Base-by-base conservation (phyloP, 2,888 invertebrate species). In the Drosophila antonietae region DNA sequence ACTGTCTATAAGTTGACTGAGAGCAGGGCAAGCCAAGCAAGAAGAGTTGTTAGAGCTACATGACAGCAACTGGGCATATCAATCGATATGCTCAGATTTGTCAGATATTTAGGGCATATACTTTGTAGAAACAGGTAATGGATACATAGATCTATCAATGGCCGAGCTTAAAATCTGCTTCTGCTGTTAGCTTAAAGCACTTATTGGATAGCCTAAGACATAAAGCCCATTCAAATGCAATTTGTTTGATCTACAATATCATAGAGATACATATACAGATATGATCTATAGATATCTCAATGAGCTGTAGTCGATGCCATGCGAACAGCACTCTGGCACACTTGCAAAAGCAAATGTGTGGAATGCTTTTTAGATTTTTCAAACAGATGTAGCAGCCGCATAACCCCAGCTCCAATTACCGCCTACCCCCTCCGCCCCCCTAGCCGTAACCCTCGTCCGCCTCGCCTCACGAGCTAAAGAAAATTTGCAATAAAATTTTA, bases 401-500 rank as follows among this genome's bases (percentile, higher is more conserved):
- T 46, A 64, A 75, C 75, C 81, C 81, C 83, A n/a, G 3, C 56
- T 6, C 43, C 43, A 12, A 6, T 39, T 14, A n/a, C 47, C 6
- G 6, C 2, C 51, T 18, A 31, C 39, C 35, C 43, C 43, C 35
- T 46, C 43, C 15, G 6, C 62, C 53, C 18, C 20, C 39, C 62
- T 20, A 20, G 44, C 39, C 2, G 39, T 52, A 43, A 10, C 37
- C 28, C 39, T 46, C 46, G 14, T 37, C 9, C 31, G 41, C 57
- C 57, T 51, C 46, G 46, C 44, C 43, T 58, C 51, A 39, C 31
- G 43, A 56, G 37, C 57, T 51, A 69, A 81, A 70, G 68, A 68
- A 75, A 78, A 88, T 83, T 86, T 86, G 73, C 87, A 76, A 83
- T 75, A 83, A 73, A 87, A 81, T 73, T 51, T 69, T 71, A 73